These are phyloP conservation scores for Villa cingulata DNA, from an alignment of 2,888 invertebrate genomes.

Conservation along the genomic window DNA sequence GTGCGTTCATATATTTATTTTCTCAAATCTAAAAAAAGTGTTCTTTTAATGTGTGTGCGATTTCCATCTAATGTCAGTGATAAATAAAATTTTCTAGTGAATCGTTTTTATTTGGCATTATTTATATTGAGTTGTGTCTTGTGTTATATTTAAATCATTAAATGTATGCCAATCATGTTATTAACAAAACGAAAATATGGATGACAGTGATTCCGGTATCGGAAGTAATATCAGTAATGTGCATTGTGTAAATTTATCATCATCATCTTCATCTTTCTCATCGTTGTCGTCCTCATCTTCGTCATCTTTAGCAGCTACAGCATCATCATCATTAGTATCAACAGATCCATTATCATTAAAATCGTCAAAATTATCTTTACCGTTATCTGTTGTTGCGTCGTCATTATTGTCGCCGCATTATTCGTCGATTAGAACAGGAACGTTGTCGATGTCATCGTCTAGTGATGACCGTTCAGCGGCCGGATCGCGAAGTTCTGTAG, in stretches of 20 bases:
- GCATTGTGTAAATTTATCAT: background rate
- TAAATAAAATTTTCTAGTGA: too few species aligned
- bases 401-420: slow-evolving; percentile 1
- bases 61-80: too few species aligned
- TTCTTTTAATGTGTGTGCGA: too few species aligned
- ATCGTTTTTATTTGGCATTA: too few species aligned
- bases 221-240: slow-evolving; percentile 4
- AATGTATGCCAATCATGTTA: slow-evolving; percentile 4
- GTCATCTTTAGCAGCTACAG: too few species aligned
- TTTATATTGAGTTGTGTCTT: too few species aligned
- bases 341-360: background rate
- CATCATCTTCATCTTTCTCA: background rate
- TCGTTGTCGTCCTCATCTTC: background rate
- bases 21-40: too few species aligned
- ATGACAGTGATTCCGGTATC: slow-evolving; percentile 11
- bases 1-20: too few species aligned
- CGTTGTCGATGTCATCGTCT: slow-evolving; percentile 12
- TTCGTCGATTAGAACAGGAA: slow-evolving; percentile 1
- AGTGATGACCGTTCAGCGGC: slow-evolving; percentile 13
- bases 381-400: slow-evolving; percentile 2
- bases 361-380: background rate
- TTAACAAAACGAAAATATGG: slow-evolving; percentile 10
- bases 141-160: too few species aligned
- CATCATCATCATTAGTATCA: background rate
- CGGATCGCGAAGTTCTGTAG: slow-evolving; percentile 12